These are phyloP conservation scores for Columbina picui DNA, from an alignment of 2,113 vertebrate species.

Conservation along the genomic window DNA sequence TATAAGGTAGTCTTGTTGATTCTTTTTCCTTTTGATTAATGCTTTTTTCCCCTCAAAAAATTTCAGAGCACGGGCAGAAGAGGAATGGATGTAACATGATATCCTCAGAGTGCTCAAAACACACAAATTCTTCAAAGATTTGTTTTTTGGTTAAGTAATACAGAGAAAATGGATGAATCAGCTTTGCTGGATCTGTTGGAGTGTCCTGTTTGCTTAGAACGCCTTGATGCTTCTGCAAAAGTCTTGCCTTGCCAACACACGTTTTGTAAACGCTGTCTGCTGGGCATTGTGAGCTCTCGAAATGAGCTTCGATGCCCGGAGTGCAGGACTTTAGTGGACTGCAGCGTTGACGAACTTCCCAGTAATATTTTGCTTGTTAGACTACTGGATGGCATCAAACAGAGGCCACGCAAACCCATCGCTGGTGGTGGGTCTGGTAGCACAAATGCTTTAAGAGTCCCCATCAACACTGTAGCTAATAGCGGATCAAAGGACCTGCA, in stretches of 20 bases:
- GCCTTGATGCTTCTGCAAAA: conserved; percentile 94
- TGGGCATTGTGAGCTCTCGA: conserved; percentile 92
- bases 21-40: not conserved
- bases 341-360: conserved; percentile 92
- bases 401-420: conserved; percentile 86
- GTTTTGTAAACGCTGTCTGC: conserved; percentile 94
- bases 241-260: conserved; percentile 98
- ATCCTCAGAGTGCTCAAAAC: conserved; percentile 38
- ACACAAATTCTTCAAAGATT: conserved; percentile 42
- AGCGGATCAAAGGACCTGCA: conserved; percentile 83
- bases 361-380: conserved; percentile 97
- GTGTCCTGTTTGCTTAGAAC: conserved; percentile 97
- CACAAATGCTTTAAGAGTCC: conserved; percentile 74
- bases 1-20: not conserved
- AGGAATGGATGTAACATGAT: conserved; percentile 96
- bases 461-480: conserved; percentile 57
- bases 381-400: conserved; percentile 97
- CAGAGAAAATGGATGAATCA: conserved; percentile 92
- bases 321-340: conserved; percentile 94
- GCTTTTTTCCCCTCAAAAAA: conserved; percentile 19
- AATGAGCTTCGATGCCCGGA: conserved; percentile 95
- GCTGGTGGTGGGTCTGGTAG: conserved; percentile 68
- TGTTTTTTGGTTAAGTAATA: conserved; percentile 35
- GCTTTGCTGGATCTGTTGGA: conserved; percentile 95
- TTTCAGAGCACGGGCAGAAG: conserved; percentile 74